Conservation (phyloP, 1,140 invertebrate genomes). For the Bombus soroeensis region DNA sequence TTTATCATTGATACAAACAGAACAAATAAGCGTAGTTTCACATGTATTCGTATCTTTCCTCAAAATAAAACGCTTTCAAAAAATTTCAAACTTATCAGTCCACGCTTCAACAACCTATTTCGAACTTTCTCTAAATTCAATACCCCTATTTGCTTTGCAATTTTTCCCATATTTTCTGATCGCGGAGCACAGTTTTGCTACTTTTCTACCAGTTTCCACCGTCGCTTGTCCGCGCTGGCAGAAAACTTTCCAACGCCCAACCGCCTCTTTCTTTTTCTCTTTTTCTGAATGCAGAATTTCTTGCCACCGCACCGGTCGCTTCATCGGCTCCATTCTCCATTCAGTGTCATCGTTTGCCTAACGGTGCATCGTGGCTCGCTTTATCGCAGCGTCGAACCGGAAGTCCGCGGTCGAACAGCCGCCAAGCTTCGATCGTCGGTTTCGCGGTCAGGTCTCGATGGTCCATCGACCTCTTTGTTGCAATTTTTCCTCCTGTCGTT, state of each 20-base stretch:
- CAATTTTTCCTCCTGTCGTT: background rate
- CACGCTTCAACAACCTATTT: background rate
- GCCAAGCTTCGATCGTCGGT: constrained; percentile 6
- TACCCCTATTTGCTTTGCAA: constrained; percentile 2
- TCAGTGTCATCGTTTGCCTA: background rate
- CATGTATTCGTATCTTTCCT: background rate
- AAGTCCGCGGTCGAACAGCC: constrained; percentile 15
- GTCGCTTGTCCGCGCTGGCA: background rate
- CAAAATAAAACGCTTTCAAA: background rate
- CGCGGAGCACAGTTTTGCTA: background rate
- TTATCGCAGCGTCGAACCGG: constrained; percentile 17
- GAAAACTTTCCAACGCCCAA: background rate
- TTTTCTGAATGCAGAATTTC: constrained; percentile 13
- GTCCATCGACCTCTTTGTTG: constrained; percentile 13
- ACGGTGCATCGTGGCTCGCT: background rate
- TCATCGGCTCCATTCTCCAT: constrained; percentile 20
- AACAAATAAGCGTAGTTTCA: background rate
- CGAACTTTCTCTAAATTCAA: background rate
- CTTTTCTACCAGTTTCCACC: background rate
- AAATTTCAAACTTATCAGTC: background rate
- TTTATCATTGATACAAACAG: too few species aligned
- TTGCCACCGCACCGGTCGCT: background rate
- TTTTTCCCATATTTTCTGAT: background rate
- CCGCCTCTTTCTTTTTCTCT: background rate
- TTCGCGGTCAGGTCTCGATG: background rate